A percentile compares a stretch with the other conserved stretches of the same genome.
Conservation (phyloP, 2,797 vertebrate species). For the Crotalus adamanteus region DNA sequence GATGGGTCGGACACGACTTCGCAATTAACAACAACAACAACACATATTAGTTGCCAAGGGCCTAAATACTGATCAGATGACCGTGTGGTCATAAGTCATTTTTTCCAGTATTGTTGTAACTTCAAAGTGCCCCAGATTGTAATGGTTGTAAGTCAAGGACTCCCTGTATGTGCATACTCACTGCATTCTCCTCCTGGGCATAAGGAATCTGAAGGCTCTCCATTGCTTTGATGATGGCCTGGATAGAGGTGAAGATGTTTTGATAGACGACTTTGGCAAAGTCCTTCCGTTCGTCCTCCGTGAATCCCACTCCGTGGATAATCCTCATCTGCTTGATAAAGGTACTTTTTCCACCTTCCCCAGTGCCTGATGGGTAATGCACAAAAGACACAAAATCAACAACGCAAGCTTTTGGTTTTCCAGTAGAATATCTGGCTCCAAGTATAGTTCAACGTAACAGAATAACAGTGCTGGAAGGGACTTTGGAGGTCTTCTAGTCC, state of each 20-base stretch:
- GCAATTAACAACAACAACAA: no score
- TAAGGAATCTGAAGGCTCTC: constrained; percentile 83
- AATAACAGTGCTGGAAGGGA: neutral
- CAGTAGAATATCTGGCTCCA: neutral
- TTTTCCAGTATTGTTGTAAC: no score
- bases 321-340: constrained; percentile 96
- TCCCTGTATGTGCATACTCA: constrained; percentile 36
- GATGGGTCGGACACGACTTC: no score
- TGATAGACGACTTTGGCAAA: constrained; percentile 87
- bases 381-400: neutral
- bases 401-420: neutral
- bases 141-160: no score
- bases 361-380: constrained; percentile 73
- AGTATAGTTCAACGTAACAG: neutral
- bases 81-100: no score
- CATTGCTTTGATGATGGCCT: constrained; percentile 85
- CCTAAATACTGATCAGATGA: no score
- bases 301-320: constrained; percentile 88
- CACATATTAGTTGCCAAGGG: no score
- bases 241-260: constrained; percentile 89
- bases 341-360: constrained; percentile 92
- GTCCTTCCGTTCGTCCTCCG: constrained; percentile 84
- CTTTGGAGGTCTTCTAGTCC: no score
- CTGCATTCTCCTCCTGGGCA: constrained; percentile 83
- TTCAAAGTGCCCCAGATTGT: neutral